phyloP scores from a whole-genome alignment of 2,888 invertebrate species.

The Mythimna vitellina region DNA sequence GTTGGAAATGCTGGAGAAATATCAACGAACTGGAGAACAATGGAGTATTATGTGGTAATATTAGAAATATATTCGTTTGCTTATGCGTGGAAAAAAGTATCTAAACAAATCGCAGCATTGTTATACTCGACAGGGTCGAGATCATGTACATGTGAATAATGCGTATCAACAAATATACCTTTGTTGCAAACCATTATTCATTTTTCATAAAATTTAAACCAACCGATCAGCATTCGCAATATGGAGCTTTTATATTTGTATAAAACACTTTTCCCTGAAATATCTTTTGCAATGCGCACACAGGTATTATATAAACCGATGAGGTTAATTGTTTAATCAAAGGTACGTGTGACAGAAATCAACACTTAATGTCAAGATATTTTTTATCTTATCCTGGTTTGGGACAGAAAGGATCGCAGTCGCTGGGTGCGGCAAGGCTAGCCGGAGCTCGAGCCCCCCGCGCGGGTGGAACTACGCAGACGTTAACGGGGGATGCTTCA shows the following conservation, averaged over 20 bases:
- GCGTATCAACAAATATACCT: constrained; percentile 59
- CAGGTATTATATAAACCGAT: constrained; percentile 35
- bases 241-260: constrained; percentile 12
- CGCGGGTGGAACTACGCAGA: constrained; percentile 54
- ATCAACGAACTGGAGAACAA: constrained; percentile 88
- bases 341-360: constrained; percentile 74
- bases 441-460: constrained; percentile 68
- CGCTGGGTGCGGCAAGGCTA: constrained; percentile 74
- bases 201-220: constrained; percentile 63
- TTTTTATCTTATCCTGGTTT: constrained; percentile 88
- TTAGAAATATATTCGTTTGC: constrained; percentile 89
- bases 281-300: constrained; percentile 6
- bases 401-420: constrained; percentile 83
- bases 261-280: neutral
- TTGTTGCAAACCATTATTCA: constrained; percentile 56
- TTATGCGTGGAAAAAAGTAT: constrained; percentile 88
- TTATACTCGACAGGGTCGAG: constrained; percentile 82
- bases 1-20: constrained; percentile 87
- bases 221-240: constrained; percentile 40
- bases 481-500: constrained; percentile 67
- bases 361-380: constrained; percentile 80
- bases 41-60: constrained; percentile 91
- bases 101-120: constrained; percentile 89
- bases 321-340: constrained; percentile 66
- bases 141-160: constrained; percentile 75